phyloP scores from a whole-genome alignment of 2,113 vertebrate genomes.

The Camelus bactrianus region DNA sequence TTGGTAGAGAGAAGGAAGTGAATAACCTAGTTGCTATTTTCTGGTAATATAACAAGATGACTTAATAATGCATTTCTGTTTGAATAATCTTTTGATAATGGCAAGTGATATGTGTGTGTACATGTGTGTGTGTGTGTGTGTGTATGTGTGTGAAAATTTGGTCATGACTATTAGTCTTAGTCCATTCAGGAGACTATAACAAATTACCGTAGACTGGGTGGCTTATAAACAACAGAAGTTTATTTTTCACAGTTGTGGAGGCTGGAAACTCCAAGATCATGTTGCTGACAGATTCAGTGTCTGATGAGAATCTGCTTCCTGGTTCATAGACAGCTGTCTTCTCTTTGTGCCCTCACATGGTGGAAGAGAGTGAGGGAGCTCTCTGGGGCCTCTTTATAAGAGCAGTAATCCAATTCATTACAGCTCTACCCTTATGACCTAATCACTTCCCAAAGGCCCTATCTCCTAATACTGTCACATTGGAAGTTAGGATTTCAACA shows the following conservation, averaged over 20 bases:
- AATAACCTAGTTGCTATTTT: constrained; percentile 29
- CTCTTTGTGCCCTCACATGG: background rate
- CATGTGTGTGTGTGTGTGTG: background rate
- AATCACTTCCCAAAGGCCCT: background rate
- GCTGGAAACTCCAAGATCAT: background rate
- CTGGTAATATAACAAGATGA: constrained; percentile 1
- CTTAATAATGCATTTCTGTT: constrained; percentile 47
- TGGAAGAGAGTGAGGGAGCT: background rate
- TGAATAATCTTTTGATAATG: constrained; percentile 15
- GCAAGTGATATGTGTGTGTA: background rate
- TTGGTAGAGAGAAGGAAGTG: constrained; percentile 19
- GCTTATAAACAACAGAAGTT: background rate
- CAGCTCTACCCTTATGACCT: background rate
- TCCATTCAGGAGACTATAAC: background rate
- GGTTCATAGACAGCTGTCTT: background rate
- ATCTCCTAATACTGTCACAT: background rate
- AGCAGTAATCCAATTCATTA: background rate
- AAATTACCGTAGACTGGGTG: background rate
- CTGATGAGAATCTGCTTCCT: background rate
- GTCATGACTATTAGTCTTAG: background rate
- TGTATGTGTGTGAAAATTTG: background rate
- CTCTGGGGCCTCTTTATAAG: background rate
- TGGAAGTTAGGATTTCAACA: background rate
- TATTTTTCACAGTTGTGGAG: background rate
- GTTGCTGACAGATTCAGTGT: background rate